phyloP scores from a whole-genome alignment of 2,888 invertebrate genomes.

The Cheilosia vernalis region DNA sequence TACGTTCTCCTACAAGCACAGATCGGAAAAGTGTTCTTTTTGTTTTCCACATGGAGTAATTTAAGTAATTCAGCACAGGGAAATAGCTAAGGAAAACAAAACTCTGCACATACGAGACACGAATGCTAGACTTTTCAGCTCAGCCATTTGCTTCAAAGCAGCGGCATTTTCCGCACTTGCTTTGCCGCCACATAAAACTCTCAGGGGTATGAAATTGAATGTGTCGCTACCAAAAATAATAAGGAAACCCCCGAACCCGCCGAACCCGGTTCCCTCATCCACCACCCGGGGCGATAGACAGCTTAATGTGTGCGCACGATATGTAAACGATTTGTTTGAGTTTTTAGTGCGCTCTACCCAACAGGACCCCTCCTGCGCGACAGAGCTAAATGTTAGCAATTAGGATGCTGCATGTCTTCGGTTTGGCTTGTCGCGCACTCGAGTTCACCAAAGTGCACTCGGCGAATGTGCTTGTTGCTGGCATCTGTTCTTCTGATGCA shows the following conservation, averaged over 20 bases:
- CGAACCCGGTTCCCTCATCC: background rate
- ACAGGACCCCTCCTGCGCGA: constrained; percentile 77
- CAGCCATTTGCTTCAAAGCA: constrained; percentile 33
- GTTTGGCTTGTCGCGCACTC: constrained; percentile 68
- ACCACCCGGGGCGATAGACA: constrained; percentile 26
- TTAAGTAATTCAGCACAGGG: constrained; percentile 61
- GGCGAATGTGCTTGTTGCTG: constrained; percentile 49
- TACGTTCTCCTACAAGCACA: constrained; percentile 3
- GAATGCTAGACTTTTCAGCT: constrained; percentile 11
- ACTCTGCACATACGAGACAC: background rate
- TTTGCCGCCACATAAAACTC: constrained; percentile 61
- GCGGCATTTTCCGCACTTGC: constrained; percentile 55
- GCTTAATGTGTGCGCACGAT: constrained; percentile 57
- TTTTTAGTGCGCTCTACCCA: constrained; percentile 72
- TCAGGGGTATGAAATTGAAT: constrained; percentile 68
- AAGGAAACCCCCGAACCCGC: constrained; percentile 4
- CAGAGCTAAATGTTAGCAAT: constrained; percentile 71
- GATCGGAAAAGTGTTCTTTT: background rate
- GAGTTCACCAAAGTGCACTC: constrained; percentile 60
- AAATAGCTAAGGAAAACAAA: constrained; percentile 14
- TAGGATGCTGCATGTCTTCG: constrained; percentile 68
- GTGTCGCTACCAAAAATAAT: constrained; percentile 55
- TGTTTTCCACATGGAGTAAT: constrained; percentile 53
- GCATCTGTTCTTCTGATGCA: background rate
- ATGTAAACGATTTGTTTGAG: constrained; percentile 81